These are phyloP conservation scores for Pyrgus malvae DNA, from an alignment of 2,888 invertebrate genomes.

Conservation along the genomic window DNA sequence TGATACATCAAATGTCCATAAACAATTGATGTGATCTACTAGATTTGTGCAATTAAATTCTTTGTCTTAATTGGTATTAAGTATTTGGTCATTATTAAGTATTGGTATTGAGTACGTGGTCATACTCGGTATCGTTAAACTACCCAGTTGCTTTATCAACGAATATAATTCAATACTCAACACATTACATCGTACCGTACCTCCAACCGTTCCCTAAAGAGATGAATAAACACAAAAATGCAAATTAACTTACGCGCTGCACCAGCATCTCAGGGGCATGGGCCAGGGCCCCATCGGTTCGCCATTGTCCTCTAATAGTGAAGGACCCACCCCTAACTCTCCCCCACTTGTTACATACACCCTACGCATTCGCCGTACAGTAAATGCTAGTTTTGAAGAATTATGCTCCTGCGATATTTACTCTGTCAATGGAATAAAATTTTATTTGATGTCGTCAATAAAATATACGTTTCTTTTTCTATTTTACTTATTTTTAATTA, in stretches of 20 bases:
- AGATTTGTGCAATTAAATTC: too few relatives aligned
- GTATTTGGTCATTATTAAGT: too few relatives aligned
- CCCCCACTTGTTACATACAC: constrained; percentile 36
- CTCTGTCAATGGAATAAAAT: not conserved
- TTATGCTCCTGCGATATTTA: constrained; percentile 1
- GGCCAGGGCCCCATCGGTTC: constrained; percentile 56
- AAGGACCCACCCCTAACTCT: constrained; percentile 51
- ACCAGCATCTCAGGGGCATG: constrained; percentile 38
- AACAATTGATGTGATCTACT: too few relatives aligned
- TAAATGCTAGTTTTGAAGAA: constrained; percentile 22
- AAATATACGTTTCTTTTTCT: too few relatives aligned
- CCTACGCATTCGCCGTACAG: constrained; percentile 21
- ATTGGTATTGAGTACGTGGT: too few relatives aligned
- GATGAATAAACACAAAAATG: constrained; percentile 57
- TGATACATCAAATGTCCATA: too few relatives aligned
- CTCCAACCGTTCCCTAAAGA: constrained; percentile 41
- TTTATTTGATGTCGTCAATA: not conserved
- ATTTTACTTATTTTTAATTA: too few relatives aligned
- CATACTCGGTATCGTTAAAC: too few relatives aligned
- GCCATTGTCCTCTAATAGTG: constrained; percentile 65
- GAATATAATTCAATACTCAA: too few relatives aligned
- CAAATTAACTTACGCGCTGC: constrained; percentile 62
- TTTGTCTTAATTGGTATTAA: too few relatives aligned
- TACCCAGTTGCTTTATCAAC: too few relatives aligned
- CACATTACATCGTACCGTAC: too few relatives aligned